Percentiles rank a stretch among this genome's conserved stretches.
phyloP scores from a whole-genome alignment of 2,113 vertebrate species.

The Pteropus alecto region DNA sequence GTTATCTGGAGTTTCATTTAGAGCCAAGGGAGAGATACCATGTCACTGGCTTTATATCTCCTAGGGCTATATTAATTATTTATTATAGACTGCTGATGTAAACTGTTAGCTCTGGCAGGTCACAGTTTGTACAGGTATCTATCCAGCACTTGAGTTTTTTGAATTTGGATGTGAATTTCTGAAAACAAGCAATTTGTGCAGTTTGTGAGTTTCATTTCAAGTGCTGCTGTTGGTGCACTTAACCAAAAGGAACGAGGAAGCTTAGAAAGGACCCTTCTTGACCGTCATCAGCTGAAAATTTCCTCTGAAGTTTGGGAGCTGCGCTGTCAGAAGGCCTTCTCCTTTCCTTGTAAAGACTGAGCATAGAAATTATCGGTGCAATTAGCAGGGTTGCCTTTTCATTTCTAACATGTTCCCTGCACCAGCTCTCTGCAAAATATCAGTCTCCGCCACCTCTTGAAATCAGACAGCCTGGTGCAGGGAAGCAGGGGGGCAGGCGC shows the following conservation, averaged over 20 bases:
- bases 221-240: fast-evolving
- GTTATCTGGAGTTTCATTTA: conserved; percentile 84
- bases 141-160: neutral
- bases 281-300: neutral
- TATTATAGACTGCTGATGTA: conserved; percentile 81
- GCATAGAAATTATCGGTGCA: neutral
- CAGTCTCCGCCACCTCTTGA: conserved; percentile 51
- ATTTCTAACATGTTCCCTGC: neutral
- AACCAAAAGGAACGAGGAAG: neutral
- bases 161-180: neutral
- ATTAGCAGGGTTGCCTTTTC: conserved; percentile 1
- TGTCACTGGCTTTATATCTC: conserved; percentile 79
- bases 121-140: conserved; percentile 68
- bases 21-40: conserved; percentile 75
- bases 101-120: conserved; percentile 80
- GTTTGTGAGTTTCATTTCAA: neutral
- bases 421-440: neutral
- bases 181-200: neutral
- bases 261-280: neutral
- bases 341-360: neutral
- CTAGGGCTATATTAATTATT: conserved; percentile 86
- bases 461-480: conserved; percentile 37
- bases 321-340: neutral
- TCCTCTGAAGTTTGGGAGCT: neutral
- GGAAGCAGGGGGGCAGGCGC: neutral